These are phyloP conservation scores for Micrasema longulum DNA, from an alignment of 1,140 invertebrate genomes.

Conservation along the genomic window DNA sequence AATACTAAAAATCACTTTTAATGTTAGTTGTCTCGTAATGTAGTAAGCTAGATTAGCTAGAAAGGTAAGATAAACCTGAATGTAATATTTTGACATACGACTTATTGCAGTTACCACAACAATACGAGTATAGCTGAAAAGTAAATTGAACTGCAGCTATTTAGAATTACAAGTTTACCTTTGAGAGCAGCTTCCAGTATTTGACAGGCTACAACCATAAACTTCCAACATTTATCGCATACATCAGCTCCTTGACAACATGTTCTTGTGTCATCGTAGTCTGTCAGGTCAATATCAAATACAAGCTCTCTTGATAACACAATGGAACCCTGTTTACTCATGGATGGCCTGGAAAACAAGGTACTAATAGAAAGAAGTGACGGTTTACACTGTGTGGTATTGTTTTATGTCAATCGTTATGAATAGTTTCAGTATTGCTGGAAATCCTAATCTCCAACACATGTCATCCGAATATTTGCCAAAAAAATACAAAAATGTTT, in stretches of 20 bases:
- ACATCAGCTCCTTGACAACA: constrained; percentile 92
- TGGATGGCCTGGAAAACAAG: constrained; percentile 60
- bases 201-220: constrained; percentile 93
- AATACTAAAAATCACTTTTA: no score
- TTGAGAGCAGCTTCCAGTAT: constrained; percentile 87
- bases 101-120: background rate
- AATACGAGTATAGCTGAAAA: background rate
- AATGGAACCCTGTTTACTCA: constrained; percentile 60
- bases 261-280: constrained; percentile 96
- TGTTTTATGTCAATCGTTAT: no score
- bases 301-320: constrained; percentile 86
- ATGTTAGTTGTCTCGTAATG: no score
- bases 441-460: no score
- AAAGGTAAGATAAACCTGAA: no score
- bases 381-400: no score
- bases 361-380: no score
- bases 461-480: no score
- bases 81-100: no score
- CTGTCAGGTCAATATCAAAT: constrained; percentile 99
- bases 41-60: no score
- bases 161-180: constrained; percentile 66
- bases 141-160: background rate
- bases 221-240: constrained; percentile 97
- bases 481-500: no score
- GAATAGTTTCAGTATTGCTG: no score